Conservation (phyloP, 2,797 vertebrate species). For the Crypturellus tataupa region DNA sequence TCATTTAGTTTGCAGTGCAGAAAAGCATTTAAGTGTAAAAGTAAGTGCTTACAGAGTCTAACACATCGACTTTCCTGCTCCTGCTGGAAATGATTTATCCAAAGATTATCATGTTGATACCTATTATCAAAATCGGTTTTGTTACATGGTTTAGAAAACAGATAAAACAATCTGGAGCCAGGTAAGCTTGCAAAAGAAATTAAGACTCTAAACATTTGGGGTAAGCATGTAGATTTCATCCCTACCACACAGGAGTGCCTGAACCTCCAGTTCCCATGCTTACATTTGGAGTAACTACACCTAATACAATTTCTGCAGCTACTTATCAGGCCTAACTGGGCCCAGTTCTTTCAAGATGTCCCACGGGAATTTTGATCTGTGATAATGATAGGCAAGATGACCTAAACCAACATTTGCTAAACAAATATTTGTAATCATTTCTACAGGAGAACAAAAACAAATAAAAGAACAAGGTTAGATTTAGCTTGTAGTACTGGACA, state of each 20-base stretch:
- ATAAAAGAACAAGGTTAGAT: neutral
- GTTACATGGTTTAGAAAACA: neutral
- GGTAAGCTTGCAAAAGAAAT: neutral
- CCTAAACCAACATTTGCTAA: neutral
- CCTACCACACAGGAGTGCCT: accelerated
- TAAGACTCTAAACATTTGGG: neutral
- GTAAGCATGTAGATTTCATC: neutral
- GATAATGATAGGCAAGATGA: neutral
- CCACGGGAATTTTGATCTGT: neutral
- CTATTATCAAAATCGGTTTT: neutral
- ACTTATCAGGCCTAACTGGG: neutral
- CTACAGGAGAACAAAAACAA: neutral
- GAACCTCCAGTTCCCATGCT: accelerated
- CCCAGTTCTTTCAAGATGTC: neutral
- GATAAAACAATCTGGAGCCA: neutral
- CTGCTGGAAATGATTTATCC: neutral
- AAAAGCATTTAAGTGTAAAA: neutral
- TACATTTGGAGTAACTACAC: neutral
- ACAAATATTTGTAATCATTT: neutral
- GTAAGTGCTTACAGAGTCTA: neutral
- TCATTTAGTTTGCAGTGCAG: neutral
- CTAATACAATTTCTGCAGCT: neutral
- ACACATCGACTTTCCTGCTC: neutral
- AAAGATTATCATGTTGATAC: neutral
- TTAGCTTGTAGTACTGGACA: neutral